These are phyloP conservation scores for Alaudala cheleensis DNA, from an alignment of 2,113 vertebrate genomes.

Conservation along the genomic window DNA sequence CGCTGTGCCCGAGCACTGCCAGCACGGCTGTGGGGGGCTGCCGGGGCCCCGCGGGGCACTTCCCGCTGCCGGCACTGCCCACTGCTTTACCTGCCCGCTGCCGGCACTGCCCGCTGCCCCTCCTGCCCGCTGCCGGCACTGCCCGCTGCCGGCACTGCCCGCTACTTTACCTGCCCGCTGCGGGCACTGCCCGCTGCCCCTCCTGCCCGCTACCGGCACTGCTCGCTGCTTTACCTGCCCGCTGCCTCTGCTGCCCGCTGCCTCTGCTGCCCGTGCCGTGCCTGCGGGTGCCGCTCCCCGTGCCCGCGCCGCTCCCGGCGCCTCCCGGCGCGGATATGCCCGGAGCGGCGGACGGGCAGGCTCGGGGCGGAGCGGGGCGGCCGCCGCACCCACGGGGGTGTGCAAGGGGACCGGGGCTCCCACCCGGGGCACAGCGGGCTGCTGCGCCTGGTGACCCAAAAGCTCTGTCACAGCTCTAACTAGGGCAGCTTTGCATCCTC, in stretches of 20 bases:
- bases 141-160: too few species aligned
- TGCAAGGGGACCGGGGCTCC: too few species aligned
- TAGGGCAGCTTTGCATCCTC: not conserved
- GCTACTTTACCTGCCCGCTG: not conserved
- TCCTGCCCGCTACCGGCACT: not conserved
- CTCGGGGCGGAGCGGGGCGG: not conserved
- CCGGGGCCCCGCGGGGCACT: too few species aligned
- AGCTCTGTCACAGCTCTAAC: not conserved
- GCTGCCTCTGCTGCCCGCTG: not conserved
- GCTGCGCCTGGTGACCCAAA: rapidly evolving
- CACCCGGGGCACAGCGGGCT: rapidly evolving
- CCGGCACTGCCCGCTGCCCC: not conserved
- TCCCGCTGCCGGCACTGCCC: not conserved
- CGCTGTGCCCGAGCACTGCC: not conserved
- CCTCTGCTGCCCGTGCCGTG: not conserved
- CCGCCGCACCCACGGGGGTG: not conserved
- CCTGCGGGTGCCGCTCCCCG: not conserved
- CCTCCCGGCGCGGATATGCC: not conserved
- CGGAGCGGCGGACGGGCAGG: not conserved
- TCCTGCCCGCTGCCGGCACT: too few species aligned
- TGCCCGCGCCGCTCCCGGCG: not conserved
- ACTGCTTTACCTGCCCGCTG: not conserved
- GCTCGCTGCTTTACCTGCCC: not conserved
- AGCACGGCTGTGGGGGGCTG: not conserved
- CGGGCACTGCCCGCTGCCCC: not conserved